Base-by-base conservation (phyloP, 2,888 invertebrate genomes). In the Cecidostiba fungosa region DNA sequence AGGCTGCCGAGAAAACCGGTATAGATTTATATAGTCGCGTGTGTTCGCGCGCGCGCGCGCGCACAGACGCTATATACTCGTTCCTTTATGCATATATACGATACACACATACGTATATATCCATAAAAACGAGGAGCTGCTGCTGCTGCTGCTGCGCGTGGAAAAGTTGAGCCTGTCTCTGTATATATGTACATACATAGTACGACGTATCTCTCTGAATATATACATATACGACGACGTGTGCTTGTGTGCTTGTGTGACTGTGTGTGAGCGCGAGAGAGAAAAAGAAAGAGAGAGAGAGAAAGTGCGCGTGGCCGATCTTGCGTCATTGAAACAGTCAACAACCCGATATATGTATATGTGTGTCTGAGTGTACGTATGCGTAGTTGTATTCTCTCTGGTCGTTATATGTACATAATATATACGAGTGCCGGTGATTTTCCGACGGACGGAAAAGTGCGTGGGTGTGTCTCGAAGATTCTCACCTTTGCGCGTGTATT, bases 1-100 rank as follows among this genome's bases (percentile, higher is more conserved):
- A 91, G 90, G 88, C 89, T 90, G 89, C 89, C 88, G 89, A 89
- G 89, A 89, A 90, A 90, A 90, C 89, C 90, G 89, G 90, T 90
- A 90, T 89, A 90, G 89, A 90, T 90, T 89, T 90, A 89, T 89
- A 88, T 88, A 89, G 88, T 87, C 83, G 84, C 89, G 87, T 88
- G 82, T 84, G 54, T 54, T 19, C n/a, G 89, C 88, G 88, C 87
- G 87, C 43, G 72, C 80, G 80, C 77, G 80, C 47, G 29, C 50
- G 26, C 69, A 36, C 81, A 76, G 29, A 81, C 76, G 36, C 82
- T 50, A 76, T 82, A 81, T 82, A 82, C 85, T 85, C 76, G 84
- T 87, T 84, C 85, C 23, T 59, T 87, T 87, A 89, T 88, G 87
- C 89, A 88, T 69, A 69, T 14, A 32, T 14, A 76, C 19, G 29